Evolutionary conservation across 2,888 invertebrate genomes (phyloP), one percentile per base, ranked within the genome.

Genomic region (Thymelicus sylvestris): DNA sequence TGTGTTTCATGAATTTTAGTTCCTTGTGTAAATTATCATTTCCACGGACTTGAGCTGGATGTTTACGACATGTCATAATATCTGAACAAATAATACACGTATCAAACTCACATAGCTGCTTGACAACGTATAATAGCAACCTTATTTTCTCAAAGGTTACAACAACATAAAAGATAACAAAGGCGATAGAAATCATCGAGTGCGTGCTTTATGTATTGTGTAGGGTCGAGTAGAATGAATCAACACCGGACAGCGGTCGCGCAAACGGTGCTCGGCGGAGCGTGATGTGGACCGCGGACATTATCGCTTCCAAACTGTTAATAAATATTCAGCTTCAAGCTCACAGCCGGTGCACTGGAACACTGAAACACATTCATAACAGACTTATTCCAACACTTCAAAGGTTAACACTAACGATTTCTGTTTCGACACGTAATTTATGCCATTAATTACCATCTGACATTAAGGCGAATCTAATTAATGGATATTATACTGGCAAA

Each of bases 211-310:
- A 50, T 59, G 59, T 39, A n/a, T 39, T 39, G 38, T 38, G 38
- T 50, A 4, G 31, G 31, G 31, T 31, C 31, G 31, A 31, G 73
- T 75, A 76, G 76, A 75, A 77, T 75, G 75, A 75, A 76, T 77
- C 77, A 77, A 77, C 76, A 75, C 67, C 63, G 63, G 62, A 62
- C 78, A 78, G 77, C 78, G 78, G 77, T 77, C 80, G 79, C 80
- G 80, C 81, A 80, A 80, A 79, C 80, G 77, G 77, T 77, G 79
- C 78, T 78, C 81, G 79, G 74, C 79, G 81, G 79, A 79, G 79
- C 82, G 78, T 83, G 81, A 81, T 80, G 79, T 78, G 81, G 78
- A 78, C 77, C 76, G 78, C 75, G 78, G 78, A 76, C 81, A 79
- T 83, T 80, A 79, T 78, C 78, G 83, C 80, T 81, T 78, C 77